Percentiles rank a stretch among this genome's conserved stretches.
Evolutionary conservation across 1,140 invertebrate species (phyloP).

Genomic region (Macrotrachela quadricornifera): DNA sequence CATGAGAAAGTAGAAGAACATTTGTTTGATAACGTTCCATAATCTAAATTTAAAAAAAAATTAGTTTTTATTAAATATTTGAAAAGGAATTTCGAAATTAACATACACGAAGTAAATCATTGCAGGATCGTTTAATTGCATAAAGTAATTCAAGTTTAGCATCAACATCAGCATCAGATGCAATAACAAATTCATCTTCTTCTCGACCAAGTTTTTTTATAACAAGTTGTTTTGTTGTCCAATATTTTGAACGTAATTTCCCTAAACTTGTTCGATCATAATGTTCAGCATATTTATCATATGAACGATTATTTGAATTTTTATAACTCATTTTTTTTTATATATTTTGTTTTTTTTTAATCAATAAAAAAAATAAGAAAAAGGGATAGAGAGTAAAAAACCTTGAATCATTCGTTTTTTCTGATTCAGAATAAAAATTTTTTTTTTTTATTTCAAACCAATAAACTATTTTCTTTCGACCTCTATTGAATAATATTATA

Average conservation of each 20-base stretch:
- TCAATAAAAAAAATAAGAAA: too few relatives aligned
- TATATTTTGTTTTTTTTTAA: too few relatives aligned
- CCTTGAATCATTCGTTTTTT: too few relatives aligned
- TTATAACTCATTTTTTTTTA: too few relatives aligned
- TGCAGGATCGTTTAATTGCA: background rate
- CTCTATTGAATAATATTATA: too few relatives aligned
- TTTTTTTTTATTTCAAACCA: too few relatives aligned
- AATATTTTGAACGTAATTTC: conserved; percentile 85
- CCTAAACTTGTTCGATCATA: conserved; percentile 38
- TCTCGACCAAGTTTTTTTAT: conserved; percentile 85
- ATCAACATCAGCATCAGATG: conserved; percentile 85
- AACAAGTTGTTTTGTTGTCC: conserved; percentile 88
- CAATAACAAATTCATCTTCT: conserved; percentile 84
- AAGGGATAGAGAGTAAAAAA: too few relatives aligned
- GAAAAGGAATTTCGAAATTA: too few relatives aligned
- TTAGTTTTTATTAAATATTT: too few relatives aligned
- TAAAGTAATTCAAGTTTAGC: conserved; percentile 58
- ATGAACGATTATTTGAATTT: conserved; percentile 1
- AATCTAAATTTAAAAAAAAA: conserved; percentile 33
- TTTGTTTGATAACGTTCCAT: conserved; percentile 83
- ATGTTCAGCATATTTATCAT: conserved; percentile 29
- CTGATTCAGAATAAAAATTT: too few relatives aligned
- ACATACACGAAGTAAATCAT: too few relatives aligned
- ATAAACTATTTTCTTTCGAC: too few relatives aligned
- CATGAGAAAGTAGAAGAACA: conserved; percentile 72